Conservation (phyloP, 2,113 vertebrate species). For the Dicaeum eximium region DNA sequence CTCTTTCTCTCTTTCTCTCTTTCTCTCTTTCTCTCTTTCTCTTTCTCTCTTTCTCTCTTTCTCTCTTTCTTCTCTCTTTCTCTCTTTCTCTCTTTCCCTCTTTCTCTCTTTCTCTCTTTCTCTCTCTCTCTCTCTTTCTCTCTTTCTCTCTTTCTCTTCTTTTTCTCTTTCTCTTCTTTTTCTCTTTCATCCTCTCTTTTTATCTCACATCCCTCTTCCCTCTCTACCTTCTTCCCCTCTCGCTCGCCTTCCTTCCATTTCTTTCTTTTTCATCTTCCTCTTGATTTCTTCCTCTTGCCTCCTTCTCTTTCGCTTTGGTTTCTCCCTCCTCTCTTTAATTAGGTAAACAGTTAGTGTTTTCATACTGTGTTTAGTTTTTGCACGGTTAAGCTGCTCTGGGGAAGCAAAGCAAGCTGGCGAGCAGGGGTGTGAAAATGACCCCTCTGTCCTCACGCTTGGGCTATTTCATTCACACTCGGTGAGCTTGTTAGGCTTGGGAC, state of each 20-base stretch:
- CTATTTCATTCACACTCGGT: slow-evolving; percentile 3
- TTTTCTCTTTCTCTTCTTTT: too few species aligned
- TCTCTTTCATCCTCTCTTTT: not conserved
- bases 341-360: slow-evolving; percentile 24
- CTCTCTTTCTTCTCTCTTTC: not conserved
- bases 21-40: fast-evolving
- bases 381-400: slow-evolving; percentile 5
- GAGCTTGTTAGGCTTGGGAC: not conserved
- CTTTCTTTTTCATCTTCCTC: not conserved
- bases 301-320: not conserved
- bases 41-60: not conserved
- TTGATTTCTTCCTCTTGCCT: not conserved
- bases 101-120: too few species aligned
- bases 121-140: too few species aligned
- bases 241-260: not conserved
- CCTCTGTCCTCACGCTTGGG: slow-evolving; percentile 19
- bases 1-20: fast-evolving
- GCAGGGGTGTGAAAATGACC: slow-evolving; percentile 23
- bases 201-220: too few species aligned
- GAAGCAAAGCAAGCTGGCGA: not conserved
- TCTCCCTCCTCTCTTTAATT: not conserved
- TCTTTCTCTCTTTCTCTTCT: too few species aligned
- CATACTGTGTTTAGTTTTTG: slow-evolving; percentile 10
- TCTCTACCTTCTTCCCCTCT: too few species aligned
- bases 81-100: not conserved